Evolutionary conservation across 2,113 vertebrate genomes (phyloP).

Genomic region (Salminus brasiliensis): DNA sequence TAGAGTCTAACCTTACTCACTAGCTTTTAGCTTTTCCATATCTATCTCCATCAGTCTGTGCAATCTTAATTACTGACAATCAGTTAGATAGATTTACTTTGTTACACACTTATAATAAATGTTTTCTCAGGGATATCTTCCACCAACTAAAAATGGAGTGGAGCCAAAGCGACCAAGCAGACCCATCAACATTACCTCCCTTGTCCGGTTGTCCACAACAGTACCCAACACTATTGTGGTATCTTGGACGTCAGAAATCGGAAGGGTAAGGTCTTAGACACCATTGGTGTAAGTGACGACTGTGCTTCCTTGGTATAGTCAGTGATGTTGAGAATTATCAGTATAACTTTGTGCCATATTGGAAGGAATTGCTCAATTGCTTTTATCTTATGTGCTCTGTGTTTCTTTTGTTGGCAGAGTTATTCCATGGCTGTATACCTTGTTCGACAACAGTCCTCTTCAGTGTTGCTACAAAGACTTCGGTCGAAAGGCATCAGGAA

Average conservation of each 20-base stretch:
- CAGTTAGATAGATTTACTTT: too few species aligned
- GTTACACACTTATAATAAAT: background rate
- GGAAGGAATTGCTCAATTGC: background rate
- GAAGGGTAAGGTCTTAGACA: slow-evolving; percentile 81
- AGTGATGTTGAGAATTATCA: background rate
- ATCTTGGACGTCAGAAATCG: slow-evolving; percentile 98
- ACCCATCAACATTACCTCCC: slow-evolving; percentile 98
- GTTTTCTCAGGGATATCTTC: slow-evolving; percentile 90
- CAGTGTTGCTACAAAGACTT: slow-evolving; percentile 94
- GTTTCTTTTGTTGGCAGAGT: slow-evolving; percentile 73
- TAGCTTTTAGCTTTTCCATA: too few species aligned
- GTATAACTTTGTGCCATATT: too few species aligned
- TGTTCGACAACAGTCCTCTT: slow-evolving; percentile 95
- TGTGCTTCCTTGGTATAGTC: background rate
- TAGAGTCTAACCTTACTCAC: too few species aligned
- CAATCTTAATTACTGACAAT: too few species aligned
- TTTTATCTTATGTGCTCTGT: background rate
- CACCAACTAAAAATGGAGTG: slow-evolving; percentile 99
- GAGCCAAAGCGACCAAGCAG: slow-evolving; percentile 99
- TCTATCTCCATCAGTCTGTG: too few species aligned
- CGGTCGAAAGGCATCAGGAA: slow-evolving; percentile 97
- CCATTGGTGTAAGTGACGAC: background rate
- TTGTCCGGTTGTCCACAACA: slow-evolving; percentile 94
- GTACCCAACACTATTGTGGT: slow-evolving; percentile 98
- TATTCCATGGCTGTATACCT: slow-evolving; percentile 99